phyloP scores from a whole-genome alignment of 1,140 invertebrate genomes.

The Oreohelix idahoensis region DNA sequence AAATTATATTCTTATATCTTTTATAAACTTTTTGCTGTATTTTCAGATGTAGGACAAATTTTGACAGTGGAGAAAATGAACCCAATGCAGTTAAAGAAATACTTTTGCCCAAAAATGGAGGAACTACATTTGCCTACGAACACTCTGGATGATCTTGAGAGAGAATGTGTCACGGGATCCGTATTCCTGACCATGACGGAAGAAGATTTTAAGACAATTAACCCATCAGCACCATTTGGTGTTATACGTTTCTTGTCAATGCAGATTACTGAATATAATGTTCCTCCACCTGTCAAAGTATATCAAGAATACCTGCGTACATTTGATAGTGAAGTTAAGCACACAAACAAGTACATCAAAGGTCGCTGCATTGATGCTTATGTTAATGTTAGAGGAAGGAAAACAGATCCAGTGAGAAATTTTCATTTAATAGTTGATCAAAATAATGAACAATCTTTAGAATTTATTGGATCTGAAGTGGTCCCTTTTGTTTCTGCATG shows the following conservation, averaged over 20 bases:
- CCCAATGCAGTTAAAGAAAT: conserved; percentile 77
- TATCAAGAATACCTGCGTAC: conserved; percentile 10
- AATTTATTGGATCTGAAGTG: conserved; percentile 46
- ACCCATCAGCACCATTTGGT: conserved; percentile 43
- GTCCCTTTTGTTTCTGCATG: conserved; percentile 52
- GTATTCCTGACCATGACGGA: conserved; percentile 44
- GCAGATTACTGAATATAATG: conserved; percentile 15
- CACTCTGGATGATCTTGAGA: conserved; percentile 29
- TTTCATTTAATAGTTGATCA: conserved; percentile 29
- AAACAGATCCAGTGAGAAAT: conserved; percentile 42
- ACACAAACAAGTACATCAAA: conserved; percentile 5
- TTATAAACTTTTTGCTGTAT: neutral
- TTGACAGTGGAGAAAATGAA: conserved; percentile 77
- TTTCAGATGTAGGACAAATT: neutral
- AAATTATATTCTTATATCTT: too few species aligned
- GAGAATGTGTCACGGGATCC: conserved; percentile 47
- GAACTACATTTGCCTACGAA: conserved; percentile 77
- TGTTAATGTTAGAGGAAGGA: conserved; percentile 31
- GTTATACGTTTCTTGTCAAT: conserved; percentile 36
- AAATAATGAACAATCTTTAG: neutral
- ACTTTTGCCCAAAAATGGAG: conserved; percentile 76
- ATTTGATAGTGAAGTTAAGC: neutral
- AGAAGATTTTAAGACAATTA: conserved; percentile 42
- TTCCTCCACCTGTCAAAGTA: neutral
- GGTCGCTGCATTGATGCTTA: conserved; percentile 31